These are phyloP conservation scores for Gulo gulo DNA, from an alignment of 2,113 vertebrate species.

Conservation along the genomic window DNA sequence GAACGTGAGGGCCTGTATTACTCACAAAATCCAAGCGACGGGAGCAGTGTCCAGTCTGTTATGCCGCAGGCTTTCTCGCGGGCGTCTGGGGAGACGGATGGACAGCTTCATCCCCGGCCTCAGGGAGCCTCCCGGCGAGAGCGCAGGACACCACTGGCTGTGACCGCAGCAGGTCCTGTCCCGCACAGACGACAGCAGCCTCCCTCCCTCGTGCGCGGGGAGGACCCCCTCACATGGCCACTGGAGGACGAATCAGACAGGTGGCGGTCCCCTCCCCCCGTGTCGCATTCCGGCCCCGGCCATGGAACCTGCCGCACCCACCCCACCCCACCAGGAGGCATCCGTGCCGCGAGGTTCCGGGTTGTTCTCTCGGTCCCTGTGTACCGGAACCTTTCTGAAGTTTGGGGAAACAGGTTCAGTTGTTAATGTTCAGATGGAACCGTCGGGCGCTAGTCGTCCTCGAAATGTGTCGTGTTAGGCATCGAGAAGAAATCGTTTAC, in stretches of 20 bases:
- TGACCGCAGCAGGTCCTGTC: neutral
- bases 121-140: neutral
- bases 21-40: neutral
- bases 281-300: neutral
- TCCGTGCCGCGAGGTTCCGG: neutral
- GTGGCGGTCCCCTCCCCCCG: neutral
- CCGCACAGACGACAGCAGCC: neutral
- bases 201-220: neutral
- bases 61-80: accelerated
- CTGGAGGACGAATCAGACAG: neutral
- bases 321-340: neutral
- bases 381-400: neutral
- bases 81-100: neutral
- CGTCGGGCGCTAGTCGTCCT: neutral
- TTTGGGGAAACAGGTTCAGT: too few relatives aligned
- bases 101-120: neutral
- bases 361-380: neutral
- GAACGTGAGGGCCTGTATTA: neutral
- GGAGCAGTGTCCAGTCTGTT: too few relatives aligned
- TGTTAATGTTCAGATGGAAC: too few relatives aligned
- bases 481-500: neutral
- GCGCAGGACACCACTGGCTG: neutral
- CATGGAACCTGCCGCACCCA: neutral
- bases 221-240: neutral
- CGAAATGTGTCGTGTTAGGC: too few relatives aligned